A percentile compares a stretch with the other conserved stretches of the same genome.
Evolutionary conservation across 2,888 invertebrate species (phyloP).

Genomic region (Leucoptera coffeella): DNA sequence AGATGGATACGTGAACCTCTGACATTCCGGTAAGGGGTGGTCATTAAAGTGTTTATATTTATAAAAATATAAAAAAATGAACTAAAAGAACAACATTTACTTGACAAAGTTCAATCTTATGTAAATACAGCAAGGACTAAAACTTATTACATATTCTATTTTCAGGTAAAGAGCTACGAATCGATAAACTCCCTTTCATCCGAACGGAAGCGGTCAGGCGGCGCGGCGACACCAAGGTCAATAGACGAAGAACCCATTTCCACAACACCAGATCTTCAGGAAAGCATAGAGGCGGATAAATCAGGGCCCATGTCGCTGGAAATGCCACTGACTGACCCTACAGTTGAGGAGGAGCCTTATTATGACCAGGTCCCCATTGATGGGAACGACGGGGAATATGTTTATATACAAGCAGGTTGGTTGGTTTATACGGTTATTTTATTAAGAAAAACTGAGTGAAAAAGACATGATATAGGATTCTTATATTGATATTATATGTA

Average conservation of each 20-base stretch:
- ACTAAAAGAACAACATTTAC: no score
- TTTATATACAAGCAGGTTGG: constrained; percentile 63
- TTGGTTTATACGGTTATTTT: no score
- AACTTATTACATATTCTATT: no score
- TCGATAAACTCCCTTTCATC: constrained; percentile 60
- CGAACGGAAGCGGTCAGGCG: constrained; percentile 48
- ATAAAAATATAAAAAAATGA: no score
- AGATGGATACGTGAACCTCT: no score
- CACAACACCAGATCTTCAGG: constrained; percentile 23
- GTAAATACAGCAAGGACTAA: no score
- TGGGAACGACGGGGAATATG: constrained; percentile 62
- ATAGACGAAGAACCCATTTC: constrained; percentile 39
- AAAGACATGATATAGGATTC: no score
- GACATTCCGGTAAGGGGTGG: no score
- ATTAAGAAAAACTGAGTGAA: no score
- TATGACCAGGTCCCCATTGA: constrained; percentile 69
- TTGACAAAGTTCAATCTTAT: no score
- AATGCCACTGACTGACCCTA: constrained; percentile 22
- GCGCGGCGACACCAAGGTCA: constrained; percentile 44
- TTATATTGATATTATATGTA: no score
- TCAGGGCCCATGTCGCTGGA: constrained; percentile 36
- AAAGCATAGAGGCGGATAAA: constrained; percentile 20
- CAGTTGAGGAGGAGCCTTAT: constrained; percentile 57
- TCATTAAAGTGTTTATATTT: no score
- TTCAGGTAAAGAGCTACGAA: constrained; percentile 59